A percentile compares a stretch with the other conserved stretches of the same genome.
Evolutionary conservation across 2,113 vertebrate genomes (phyloP).

Genomic region (Nothoprocta pentlandii): DNA sequence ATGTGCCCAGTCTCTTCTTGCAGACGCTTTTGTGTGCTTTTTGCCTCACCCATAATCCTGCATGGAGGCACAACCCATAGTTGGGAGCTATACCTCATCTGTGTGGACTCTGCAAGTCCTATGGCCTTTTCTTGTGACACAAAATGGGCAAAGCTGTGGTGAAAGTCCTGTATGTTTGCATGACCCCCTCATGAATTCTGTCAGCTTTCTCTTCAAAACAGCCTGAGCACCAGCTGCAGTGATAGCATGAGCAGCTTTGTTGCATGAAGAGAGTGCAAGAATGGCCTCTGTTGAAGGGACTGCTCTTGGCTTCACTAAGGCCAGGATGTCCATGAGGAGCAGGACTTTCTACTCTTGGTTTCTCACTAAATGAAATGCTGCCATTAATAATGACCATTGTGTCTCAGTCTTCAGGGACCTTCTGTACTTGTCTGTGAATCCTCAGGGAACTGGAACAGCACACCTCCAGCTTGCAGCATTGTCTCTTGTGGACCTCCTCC

Average conservation of each 20-base stretch:
- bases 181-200: not conserved
- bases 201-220: not conserved
- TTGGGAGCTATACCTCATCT: not conserved
- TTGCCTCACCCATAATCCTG: not conserved
- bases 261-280: not conserved
- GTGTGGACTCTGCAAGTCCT: too few species aligned
- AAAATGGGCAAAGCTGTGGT: not conserved
- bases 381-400: slow-evolving; percentile 20
- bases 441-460: slow-evolving; percentile 88
- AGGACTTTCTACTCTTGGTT: not conserved
- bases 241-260: not conserved
- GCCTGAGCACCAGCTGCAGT: not conserved
- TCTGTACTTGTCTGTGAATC: slow-evolving; percentile 86
- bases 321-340: not conserved
- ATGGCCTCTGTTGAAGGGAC: not conserved
- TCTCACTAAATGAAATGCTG: not conserved
- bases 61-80: not conserved
- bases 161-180: not conserved
- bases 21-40: not conserved
- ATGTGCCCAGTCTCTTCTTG: not conserved
- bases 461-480: slow-evolving; percentile 82
- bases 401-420: slow-evolving; percentile 89
- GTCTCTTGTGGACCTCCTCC: slow-evolving; percentile 88
- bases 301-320: not conserved
- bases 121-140: not conserved